Evolutionary conservation across 2,113 vertebrate species (phyloP).

Genomic region (Crotophaga sulcirostris): DNA sequence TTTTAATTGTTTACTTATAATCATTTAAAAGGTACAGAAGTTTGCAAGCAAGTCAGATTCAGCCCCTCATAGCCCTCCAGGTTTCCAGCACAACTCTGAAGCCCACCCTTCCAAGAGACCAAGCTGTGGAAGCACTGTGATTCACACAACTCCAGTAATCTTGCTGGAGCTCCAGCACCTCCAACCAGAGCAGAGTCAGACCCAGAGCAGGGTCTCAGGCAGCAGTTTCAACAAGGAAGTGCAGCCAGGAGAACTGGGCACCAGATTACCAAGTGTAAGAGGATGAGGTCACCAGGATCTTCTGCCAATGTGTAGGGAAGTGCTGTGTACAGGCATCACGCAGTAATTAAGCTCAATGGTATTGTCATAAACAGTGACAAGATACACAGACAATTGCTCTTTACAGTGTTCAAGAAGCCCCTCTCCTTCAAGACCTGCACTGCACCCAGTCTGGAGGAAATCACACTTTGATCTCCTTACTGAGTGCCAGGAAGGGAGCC

Average conservation of each 20-base stretch:
- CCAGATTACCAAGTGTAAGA: neutral
- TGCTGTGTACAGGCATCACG: neutral
- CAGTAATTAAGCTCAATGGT: neutral
- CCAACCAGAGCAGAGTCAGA: neutral
- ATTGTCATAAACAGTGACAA: neutral
- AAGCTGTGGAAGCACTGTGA: neutral
- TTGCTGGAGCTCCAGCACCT: neutral
- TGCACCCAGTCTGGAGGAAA: neutral
- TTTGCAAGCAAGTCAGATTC: neutral
- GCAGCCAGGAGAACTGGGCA: neutral
- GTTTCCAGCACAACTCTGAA: neutral
- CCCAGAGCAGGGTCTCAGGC: neutral
- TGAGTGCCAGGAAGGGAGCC: neutral
- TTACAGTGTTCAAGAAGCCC: neutral
- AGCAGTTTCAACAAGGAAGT: neutral
- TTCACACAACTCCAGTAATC: neutral
- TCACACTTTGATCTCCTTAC: neutral
- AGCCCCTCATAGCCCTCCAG: neutral
- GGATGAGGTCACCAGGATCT: neutral
- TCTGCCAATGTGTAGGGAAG: neutral
- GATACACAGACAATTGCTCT: neutral
- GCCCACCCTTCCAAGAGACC: neutral
- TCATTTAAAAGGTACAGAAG: constrained; percentile 21
- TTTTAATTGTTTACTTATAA: neutral
- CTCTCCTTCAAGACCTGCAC: neutral